Evolutionary conservation across 2,797 vertebrate genomes (phyloP), one percentile per base, ranked within the genome.

Genomic region (Loris lydekkerianus): DNA sequence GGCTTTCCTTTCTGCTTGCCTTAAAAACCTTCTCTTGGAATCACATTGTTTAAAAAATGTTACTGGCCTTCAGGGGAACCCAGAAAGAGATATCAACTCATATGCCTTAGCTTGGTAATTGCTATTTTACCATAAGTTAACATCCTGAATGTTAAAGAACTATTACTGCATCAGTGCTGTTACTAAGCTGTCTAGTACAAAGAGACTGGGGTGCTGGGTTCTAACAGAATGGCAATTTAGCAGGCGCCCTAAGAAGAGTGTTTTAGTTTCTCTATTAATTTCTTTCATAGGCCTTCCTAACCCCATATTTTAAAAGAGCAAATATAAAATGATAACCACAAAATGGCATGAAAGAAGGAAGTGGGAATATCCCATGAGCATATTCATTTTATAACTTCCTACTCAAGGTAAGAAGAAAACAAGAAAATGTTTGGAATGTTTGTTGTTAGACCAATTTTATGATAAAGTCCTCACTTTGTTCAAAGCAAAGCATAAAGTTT

Each of bases 401-500:
- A 84, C 49, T 86, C 17, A 84, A 58, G 31, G 29, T 96, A 85
- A 29, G 43, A 69, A 81, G 61, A 34, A n/a, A 69, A 60, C 18
- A 84, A 91, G 72, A 70, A 75, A 91, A 86, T 53, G 60, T 92
- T 93, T 90, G 60, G 17, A 87, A 93, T 86, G 60, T 27, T 86
- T 21, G 58, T 83, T 93, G 8, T 93, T 83, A 84, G 84, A 61
- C 3, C 78, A 58, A 15, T 95, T 97, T 97, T 86, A 49, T 65
- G 86, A 93, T 93, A 67, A 95, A 92, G 80, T 90, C 5, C 63
- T 85, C 86, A 90, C 31, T 88, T 94, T 95, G 37, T 91, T 93
- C 63, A 90, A 90, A 91, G 96, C 58, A 94, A 97, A 97, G 80
- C 56, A 34, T 94, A 80, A 96, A 95, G 73, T 97, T 97, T 92